Base-by-base conservation (phyloP, 2,888 invertebrate species). In the Lissonota sp. region DNA sequence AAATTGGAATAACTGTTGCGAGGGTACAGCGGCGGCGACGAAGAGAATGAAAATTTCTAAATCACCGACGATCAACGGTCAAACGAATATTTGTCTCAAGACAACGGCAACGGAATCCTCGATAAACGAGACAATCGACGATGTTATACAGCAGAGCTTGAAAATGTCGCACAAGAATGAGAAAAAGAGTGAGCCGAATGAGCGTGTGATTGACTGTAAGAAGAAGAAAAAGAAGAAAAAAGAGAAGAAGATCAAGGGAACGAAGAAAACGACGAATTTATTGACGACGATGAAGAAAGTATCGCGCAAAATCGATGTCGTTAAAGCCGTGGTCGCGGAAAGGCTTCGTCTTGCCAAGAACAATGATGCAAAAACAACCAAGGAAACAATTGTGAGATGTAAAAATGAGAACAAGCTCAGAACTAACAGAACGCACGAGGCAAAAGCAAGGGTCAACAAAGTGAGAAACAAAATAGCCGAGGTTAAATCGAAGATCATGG, bases 231-330 rank as follows among this genome's bases (percentile, higher is more conserved):
- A 46, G 14, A 88, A 89, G 55, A 88, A 88, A 42, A 82, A 83
- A 14, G 89, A 90, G 69, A 83, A 53, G 37, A 86, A 83, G 72
- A 83, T 84, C 37, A 89, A 87, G 55, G 78, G 79, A 6, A 74
- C 62, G 1, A 87, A 88, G 40, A 89, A 87, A 57, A 77, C 78
- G 5, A 74, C 62, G 1, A 87, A 88, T 58, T 63, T 88, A 12
- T 66, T 88, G 16, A 83, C 88, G 69, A 81, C 86, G n/a, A 86
- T 87, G 7, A 91, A 90, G 88, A 93, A 83, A 91, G 93, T 88
- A 88, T 91, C 81, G 90, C 93, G 88, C 92, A 94, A 87, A 90
- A 90, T 86, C 89, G 93, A 87, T 83, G 92, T 79, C 92, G 93
- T 86, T 4, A 90, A 91, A 78, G 84, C 87, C 42, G 84, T 83